Evolutionary conservation across 1,140 invertebrate genomes (phyloP), one percentile per base, ranked within the genome.

Genomic region (Drosophila erecta): DNA sequence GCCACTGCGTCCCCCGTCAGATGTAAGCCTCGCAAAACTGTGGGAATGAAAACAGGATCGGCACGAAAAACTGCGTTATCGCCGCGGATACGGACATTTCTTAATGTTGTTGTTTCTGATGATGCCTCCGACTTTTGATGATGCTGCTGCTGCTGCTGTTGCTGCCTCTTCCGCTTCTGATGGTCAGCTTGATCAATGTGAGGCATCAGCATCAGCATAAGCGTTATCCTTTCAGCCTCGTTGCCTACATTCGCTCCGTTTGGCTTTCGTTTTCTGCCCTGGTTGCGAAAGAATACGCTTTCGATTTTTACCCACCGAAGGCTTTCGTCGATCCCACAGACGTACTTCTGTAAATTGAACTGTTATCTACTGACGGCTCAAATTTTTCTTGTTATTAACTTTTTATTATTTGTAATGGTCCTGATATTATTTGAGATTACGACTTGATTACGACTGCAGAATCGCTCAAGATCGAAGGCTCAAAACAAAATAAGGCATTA

Each of bases 11-110:
- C 64, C 75, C 72, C 79, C 84, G 72, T 74, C 76, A 79, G 83
- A 76, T 81, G 83, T 87, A 87, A 87, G 80, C 66, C 69, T 81
- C 61, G 75, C 71, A 84, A 89, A 76, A 91, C 89, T 91, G 89
- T 91, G 89, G 89, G 89, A 91, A 91, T 91, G 58, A 91, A 91
- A 91, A 91, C 89, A 91, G 89, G 89, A 91, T 91, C 73, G 79
- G 60, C 61, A 55, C 51, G 51, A 54, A 37, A 77, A 75, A 62
- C 70, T 83, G 61, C 67, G 57, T 81, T 87, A 77, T 86, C 69
- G 73, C 66, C 74, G 64, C 67, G 58, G 67, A 70, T 59, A 76
- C 74, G 74, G 51, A 62, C 61, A 76, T 58, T 69, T 66, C 20
- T 65, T 77, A 51, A 57, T 61, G 40, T 69, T 76, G 27, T 64